Base-by-base conservation (phyloP, 2,113 vertebrate species). In the Hylia prasina region DNA sequence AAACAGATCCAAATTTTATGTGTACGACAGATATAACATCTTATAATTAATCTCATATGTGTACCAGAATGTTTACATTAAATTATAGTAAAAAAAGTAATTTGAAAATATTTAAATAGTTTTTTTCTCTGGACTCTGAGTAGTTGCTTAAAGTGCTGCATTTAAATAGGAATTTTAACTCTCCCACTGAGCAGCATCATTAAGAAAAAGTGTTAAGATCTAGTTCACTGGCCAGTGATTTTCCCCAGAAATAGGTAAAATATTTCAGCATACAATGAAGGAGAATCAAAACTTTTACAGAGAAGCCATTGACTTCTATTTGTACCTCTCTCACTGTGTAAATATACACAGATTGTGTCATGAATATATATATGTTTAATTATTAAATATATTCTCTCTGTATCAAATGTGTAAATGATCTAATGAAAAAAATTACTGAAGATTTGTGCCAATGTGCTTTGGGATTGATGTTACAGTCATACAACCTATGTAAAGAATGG, bases 241-340 rank as follows among this genome's bases (percentile, higher is more conserved):
- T 81, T 54, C 24, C 25, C 19, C 7, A 66, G 25, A 70, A 63
- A 71, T 5, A 39, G 13, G 3, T 75, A 9, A 71, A 39, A 48
- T 70, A 65, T 57, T 81, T 80, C 15, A 70, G 2, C 10, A 31
- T n/a, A 13, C 0, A 0, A 39, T 37, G 23, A 44, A 72, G 54
- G 3, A 54, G 13, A 70, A 91, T 47, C 5, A 63, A 86, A 86
- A 83, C 6, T 4, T 61, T 66, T 70, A 45, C 6, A 57, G 42
- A 66, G 19, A 61, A 76, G 9, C 8, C 24, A 16, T 3, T 71
- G 15, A 12, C 45, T 63, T 71, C 33, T 18, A 37, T 9, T 20
- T 10, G 15, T 23, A 17, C 4, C 3, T 30, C 27, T n/a, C 24
- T 61, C 0, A 0, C 7, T 44, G 4, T 31, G 13, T 50, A 70